phyloP scores from a whole-genome alignment of 1,140 invertebrate genomes.

The Chionoecetes opilio region DNA sequence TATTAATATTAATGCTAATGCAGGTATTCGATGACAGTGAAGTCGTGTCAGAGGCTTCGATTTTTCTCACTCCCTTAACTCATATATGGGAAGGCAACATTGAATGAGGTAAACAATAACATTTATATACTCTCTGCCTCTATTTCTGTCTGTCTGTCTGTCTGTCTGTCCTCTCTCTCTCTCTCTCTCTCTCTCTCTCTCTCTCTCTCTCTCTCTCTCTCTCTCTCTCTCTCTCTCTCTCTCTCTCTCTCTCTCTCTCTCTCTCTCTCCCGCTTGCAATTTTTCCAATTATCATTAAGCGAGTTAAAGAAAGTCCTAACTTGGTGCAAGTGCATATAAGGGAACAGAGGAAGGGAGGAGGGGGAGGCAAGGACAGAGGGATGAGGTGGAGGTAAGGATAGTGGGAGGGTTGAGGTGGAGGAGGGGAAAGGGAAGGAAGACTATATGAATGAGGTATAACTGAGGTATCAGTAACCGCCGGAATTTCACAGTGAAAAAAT shows the following conservation, averaged over 20 bases:
- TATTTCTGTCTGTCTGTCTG: conserved; percentile 48
- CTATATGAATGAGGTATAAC: too few relatives aligned
- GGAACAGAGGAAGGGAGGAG: not conserved
- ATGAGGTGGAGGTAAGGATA: not conserved
- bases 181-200: conserved; percentile 58
- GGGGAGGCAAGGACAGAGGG: not conserved
- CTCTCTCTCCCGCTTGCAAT: not conserved
- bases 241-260: conserved; percentile 48
- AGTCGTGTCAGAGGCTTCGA: too few relatives aligned
- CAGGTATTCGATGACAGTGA: too few relatives aligned
- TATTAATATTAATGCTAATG: too few relatives aligned
- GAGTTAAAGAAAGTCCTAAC: conserved; percentile 8
- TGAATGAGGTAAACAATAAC: too few relatives aligned
- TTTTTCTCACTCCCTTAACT: too few relatives aligned
- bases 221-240: conserved; percentile 55
- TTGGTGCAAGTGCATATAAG: not conserved
- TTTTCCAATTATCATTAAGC: conserved; percentile 8
- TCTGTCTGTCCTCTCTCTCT: conserved; percentile 57
- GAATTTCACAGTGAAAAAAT: too few relatives aligned
- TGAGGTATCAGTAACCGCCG: too few relatives aligned
- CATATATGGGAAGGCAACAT: not conserved
- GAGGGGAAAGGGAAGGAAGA: too few relatives aligned
- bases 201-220: conserved; percentile 59
- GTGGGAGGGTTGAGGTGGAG: not conserved
- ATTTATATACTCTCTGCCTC: not conserved